These are phyloP conservation scores for Herpetotheres cachinnans DNA, from an alignment of 2,113 vertebrate genomes.

Conservation along the genomic window DNA sequence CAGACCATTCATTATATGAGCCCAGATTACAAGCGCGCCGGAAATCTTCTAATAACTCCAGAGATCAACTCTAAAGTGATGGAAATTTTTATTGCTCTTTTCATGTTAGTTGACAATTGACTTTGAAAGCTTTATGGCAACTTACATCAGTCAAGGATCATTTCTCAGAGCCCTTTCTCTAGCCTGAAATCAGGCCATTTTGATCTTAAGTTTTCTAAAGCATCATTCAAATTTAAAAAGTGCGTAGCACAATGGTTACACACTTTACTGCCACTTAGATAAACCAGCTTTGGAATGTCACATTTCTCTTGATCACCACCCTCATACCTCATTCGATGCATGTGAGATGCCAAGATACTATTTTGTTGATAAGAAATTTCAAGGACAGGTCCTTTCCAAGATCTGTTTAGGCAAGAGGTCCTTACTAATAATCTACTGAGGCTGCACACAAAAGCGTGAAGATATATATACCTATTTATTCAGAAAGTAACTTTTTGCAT, in stretches of 20 bases:
- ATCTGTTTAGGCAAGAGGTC: not conserved
- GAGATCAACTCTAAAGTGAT: not conserved
- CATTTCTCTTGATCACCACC: not conserved
- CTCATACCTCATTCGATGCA: not conserved
- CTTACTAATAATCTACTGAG: not conserved
- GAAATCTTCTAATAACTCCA: not conserved
- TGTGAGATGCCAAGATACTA: fast-evolving
- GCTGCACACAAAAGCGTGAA: fast-evolving
- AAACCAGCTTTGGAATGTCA: not conserved
- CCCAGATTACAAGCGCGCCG: not conserved
- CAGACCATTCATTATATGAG: not conserved
- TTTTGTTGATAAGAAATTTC: not conserved
- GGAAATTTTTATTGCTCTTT: slow-evolving; percentile 39
- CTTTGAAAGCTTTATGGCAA: not conserved
- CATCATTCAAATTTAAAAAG: not conserved
- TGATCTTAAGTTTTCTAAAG: not conserved
- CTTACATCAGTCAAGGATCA: not conserved
- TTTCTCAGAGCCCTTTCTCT: not conserved
- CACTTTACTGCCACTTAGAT: not conserved
- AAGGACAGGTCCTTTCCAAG: not conserved
- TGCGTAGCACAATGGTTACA: not conserved
- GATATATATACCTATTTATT: not conserved
- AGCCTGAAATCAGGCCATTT: not conserved
- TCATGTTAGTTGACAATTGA: not conserved
- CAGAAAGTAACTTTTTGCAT: not conserved